These are phyloP conservation scores for Ctenomys sociabilis DNA, from an alignment of 2,113 vertebrate genomes.

Conservation along the genomic window DNA sequence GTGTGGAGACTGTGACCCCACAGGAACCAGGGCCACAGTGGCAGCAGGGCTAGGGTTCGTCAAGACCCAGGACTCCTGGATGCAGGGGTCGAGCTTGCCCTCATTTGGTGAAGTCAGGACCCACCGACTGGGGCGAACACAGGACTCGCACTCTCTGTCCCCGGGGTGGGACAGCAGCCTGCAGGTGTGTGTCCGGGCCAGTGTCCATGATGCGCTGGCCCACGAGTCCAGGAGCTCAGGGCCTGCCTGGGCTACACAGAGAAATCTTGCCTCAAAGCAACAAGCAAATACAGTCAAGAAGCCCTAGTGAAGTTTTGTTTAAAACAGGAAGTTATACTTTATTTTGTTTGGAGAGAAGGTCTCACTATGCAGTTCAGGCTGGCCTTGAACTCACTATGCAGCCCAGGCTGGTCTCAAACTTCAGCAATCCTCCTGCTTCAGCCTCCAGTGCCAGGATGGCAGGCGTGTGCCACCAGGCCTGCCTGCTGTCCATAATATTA, in stretches of 20 bases:
- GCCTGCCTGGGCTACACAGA: not conserved
- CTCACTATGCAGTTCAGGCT: not conserved
- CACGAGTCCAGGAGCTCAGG: not conserved
- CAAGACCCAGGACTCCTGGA: not conserved
- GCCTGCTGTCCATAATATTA: not conserved
- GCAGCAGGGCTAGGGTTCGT: not conserved
- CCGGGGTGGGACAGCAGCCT: not conserved
- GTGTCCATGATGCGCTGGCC: not conserved
- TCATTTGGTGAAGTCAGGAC: not conserved
- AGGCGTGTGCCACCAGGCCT: too few relatives aligned
- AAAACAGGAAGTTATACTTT: not conserved
- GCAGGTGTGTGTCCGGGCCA: not conserved
- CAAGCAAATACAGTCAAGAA: not conserved
- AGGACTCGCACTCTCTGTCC: not conserved
- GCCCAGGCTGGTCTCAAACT: not conserved
- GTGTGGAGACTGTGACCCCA: not conserved
- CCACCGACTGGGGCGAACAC: rapidly evolving
- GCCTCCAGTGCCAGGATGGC: not conserved
- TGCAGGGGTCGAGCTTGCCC: not conserved
- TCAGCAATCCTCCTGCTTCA: not conserved
- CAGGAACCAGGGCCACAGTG: not conserved
- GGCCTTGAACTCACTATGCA: not conserved
- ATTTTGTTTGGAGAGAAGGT: not conserved
- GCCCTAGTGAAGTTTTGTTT: not conserved
- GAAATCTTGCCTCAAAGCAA: not conserved